Evolutionary conservation across 1,140 invertebrate genomes (phyloP).

Genomic region (Cyclargus thomasi): DNA sequence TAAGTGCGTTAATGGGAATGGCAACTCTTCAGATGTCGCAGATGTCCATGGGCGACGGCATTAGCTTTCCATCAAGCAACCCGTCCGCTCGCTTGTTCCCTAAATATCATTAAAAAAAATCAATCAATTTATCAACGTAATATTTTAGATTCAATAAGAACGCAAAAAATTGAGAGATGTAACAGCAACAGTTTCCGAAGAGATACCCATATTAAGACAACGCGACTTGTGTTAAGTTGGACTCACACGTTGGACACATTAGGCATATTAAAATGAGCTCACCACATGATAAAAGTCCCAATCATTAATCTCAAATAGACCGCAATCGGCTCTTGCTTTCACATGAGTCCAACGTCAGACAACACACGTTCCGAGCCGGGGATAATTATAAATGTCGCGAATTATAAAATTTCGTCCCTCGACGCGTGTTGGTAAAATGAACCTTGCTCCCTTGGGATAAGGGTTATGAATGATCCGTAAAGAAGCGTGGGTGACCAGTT

Average conservation of each 20-base stretch:
- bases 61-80: no score
- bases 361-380: constrained; percentile 22
- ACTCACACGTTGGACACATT: not conserved
- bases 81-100: no score
- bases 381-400: constrained; percentile 38
- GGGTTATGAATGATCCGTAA: constrained; percentile 31
- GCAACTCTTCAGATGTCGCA: no score
- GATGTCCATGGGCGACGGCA: no score
- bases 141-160: no score
- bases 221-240: not conserved
- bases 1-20: no score
- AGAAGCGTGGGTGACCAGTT: constrained; percentile 60
- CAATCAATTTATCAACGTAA: no score
- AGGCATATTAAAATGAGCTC: not conserved
- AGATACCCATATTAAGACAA: not conserved
- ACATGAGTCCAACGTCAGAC: constrained; percentile 27
- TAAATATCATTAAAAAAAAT: no score
- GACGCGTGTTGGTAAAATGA: constrained; percentile 33
- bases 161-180: no score
- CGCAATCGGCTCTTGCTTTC: constrained; percentile 30
- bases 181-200: no score
- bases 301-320: constrained; percentile 31
- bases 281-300: constrained; percentile 24
- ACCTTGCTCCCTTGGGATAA: constrained; percentile 40
- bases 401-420: constrained; percentile 50